Conservation (phyloP, 2,113 vertebrate genomes). For the Pomatorhinus ruficollis region DNA sequence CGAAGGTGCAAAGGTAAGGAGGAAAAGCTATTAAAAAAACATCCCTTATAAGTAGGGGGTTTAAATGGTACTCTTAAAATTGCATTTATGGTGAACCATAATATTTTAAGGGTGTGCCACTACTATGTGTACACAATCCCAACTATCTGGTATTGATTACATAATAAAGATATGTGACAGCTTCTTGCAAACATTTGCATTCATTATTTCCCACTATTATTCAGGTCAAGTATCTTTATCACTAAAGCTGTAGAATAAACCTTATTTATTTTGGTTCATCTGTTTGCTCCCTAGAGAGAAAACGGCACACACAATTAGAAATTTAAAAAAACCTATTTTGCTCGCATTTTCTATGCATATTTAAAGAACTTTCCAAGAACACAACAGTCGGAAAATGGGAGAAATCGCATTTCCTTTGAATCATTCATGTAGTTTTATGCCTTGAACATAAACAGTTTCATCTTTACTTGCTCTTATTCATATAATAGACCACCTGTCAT, state of each 20-base stretch:
- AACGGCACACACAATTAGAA: not conserved
- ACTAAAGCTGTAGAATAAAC: constrained; percentile 15
- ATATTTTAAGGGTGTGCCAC: not conserved
- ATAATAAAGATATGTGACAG: not conserved
- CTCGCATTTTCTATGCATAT: not conserved
- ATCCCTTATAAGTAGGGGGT: not conserved
- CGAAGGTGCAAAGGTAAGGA: not conserved
- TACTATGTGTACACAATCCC: not conserved
- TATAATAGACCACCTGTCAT: not conserved
- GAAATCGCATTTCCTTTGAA: not conserved
- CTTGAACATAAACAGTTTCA: constrained; percentile 1
- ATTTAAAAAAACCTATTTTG: not conserved
- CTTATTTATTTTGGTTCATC: constrained; percentile 39
- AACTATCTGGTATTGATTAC: constrained; percentile 13
- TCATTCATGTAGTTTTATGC: not conserved
- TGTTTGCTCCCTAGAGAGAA: constrained; percentile 11
- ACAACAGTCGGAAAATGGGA: not conserved
- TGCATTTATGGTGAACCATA: not conserved
- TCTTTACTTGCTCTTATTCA: not conserved
- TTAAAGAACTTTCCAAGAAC: not conserved
- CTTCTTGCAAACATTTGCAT: not conserved
- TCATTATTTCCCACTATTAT: constrained; percentile 3
- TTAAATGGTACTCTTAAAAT: not conserved
- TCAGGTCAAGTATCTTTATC: constrained; percentile 38
- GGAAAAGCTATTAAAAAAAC: not conserved